These are phyloP conservation scores for Heliangelus exortis DNA, from an alignment of 2,797 vertebrate species.

Conservation along the genomic window DNA sequence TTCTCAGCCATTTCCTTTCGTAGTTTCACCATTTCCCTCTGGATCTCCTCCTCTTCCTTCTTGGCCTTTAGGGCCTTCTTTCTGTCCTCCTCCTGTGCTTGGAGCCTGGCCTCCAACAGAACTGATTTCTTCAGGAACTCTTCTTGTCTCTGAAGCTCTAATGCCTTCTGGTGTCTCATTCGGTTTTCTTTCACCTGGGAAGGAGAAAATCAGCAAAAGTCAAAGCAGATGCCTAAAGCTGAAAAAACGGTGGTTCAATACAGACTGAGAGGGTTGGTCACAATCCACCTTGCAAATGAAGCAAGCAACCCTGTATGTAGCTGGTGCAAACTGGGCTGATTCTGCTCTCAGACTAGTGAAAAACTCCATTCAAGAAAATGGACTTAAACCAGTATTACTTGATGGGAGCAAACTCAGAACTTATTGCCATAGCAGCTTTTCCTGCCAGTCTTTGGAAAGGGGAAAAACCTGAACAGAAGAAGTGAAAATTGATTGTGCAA, in stretches of 20 bases:
- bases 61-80: constrained; percentile 80
- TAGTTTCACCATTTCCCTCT: constrained; percentile 88
- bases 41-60: constrained; percentile 86
- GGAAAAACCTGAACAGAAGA: neutral
- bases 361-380: neutral
- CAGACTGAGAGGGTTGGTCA: neutral
- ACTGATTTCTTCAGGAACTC: constrained; percentile 75
- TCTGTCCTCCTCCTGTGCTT: constrained; percentile 78
- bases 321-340: neutral
- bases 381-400: neutral
- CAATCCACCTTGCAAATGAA: neutral
- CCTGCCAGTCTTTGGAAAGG: neutral
- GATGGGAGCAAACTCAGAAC: neutral
- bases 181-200: constrained; percentile 91
- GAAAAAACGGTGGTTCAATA: neutral
- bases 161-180: constrained; percentile 80
- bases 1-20: constrained; percentile 86
- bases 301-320: neutral
- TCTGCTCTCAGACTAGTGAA: neutral
- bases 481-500: neutral
- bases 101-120: constrained; percentile 80
- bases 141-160: constrained; percentile 78
- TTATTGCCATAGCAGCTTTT: neutral
- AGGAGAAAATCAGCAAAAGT: neutral
- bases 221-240: neutral